phyloP scores from a whole-genome alignment of 2,113 vertebrate species.

The Tragelaphus scriptus region DNA sequence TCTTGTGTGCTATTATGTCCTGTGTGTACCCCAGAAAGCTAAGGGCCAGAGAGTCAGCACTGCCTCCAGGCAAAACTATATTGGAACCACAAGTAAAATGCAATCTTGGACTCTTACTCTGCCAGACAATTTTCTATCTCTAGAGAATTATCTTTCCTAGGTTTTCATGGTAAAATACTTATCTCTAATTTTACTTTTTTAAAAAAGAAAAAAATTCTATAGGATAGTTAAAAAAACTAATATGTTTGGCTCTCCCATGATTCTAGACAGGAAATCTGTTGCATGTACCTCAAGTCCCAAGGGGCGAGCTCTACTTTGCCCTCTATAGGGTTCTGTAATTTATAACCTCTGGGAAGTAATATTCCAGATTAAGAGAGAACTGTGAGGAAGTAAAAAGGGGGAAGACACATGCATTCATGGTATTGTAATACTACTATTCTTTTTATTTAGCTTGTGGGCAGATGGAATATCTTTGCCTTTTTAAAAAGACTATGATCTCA shows the following conservation, averaged over 20 bases:
- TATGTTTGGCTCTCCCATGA: neutral
- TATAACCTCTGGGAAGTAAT: neutral
- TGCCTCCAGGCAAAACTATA: neutral
- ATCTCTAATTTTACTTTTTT: constrained; percentile 7
- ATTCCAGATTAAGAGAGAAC: constrained; percentile 20
- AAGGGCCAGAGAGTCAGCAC: neutral
- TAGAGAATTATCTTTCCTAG: neutral
- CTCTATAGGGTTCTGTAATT: neutral
- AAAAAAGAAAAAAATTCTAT: neutral
- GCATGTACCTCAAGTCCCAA: neutral
- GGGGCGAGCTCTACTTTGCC: neutral
- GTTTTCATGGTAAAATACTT: constrained; percentile 28
- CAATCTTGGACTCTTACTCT: neutral
- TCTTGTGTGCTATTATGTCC: neutral
- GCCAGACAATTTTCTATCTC: neutral
- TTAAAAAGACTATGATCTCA: constrained; percentile 58
- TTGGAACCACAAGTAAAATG: neutral
- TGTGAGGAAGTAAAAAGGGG: neutral
- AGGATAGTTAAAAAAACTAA: neutral
- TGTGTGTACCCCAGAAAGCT: neutral
- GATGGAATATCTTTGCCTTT: constrained; percentile 43
- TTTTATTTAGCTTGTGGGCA: constrained; percentile 35
- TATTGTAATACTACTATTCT: neutral
- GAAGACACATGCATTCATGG: neutral
- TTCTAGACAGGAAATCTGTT: constrained; percentile 46